Evolutionary conservation across 2,113 vertebrate species (phyloP).

Genomic region (Alligator sinensis): DNA sequence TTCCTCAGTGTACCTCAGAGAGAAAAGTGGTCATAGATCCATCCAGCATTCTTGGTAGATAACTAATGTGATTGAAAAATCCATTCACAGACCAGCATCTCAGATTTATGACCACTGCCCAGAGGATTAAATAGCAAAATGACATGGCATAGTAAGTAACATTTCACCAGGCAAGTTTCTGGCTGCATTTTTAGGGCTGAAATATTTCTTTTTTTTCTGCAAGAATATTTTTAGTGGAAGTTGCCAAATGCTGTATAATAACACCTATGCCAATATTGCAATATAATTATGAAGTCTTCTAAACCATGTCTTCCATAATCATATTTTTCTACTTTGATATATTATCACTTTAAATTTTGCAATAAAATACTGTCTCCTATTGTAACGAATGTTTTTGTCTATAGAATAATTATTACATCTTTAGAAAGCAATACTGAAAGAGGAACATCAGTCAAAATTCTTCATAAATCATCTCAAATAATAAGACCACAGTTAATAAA

Average conservation of each 20-base stretch:
- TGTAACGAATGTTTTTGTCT: accelerated
- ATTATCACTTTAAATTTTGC: background rate
- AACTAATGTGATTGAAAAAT: too few relatives aligned
- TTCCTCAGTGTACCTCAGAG: accelerated
- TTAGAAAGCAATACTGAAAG: background rate
- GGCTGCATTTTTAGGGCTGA: too few relatives aligned
- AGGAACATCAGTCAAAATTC: background rate
- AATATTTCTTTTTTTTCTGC: too few relatives aligned
- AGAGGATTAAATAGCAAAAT: background rate
- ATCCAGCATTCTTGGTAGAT: background rate
- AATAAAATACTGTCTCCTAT: accelerated
- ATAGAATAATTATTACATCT: accelerated
- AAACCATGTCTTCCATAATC: too few relatives aligned
- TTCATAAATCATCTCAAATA: background rate
- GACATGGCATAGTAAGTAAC: background rate
- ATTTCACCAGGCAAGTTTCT: too few relatives aligned
- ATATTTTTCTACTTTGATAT: background rate
- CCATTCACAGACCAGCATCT: background rate
- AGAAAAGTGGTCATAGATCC: background rate
- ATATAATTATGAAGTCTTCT: background rate
- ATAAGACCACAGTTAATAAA: background rate
- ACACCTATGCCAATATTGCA: too few relatives aligned
- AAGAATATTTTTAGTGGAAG: accelerated
- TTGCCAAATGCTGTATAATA: accelerated
- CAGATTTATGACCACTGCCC: background rate